Conservation (phyloP, 1,140 invertebrate genomes). For the Scaptomyza hsui region DNA sequence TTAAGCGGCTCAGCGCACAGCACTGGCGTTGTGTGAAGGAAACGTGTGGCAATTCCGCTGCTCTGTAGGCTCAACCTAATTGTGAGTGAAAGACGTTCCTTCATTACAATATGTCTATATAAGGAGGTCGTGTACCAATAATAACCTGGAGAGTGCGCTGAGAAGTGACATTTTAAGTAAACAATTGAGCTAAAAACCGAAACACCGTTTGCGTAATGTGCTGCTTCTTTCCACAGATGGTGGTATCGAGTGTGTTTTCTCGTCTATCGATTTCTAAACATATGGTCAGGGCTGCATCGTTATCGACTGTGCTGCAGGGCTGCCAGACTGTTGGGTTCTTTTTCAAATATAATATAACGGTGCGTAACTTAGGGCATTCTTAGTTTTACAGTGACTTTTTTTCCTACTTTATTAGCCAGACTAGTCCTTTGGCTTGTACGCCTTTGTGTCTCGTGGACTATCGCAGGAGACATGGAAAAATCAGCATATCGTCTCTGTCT, state of each 20-base stretch:
- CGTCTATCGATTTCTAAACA: conserved; percentile 4
- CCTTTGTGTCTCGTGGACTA: no score
- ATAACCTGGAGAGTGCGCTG: conserved; percentile 51
- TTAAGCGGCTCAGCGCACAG: conserved; percentile 91
- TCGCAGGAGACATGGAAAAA: no score
- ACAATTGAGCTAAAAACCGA: conserved; percentile 24
- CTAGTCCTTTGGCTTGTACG: no score
- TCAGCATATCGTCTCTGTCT: no score
- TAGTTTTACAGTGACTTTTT: no score
- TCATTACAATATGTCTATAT: background rate
- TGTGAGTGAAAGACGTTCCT: background rate
- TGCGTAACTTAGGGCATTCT: background rate
- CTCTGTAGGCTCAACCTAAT: conserved; percentile 54
- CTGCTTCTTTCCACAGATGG: conserved; percentile 18
- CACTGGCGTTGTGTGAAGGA: conserved; percentile 65
- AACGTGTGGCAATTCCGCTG: conserved; percentile 30
- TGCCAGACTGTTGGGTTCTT: background rate
- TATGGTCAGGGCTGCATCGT: conserved; percentile 2
- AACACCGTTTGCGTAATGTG: conserved; percentile 47
- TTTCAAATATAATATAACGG: background rate
- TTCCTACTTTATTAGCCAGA: no score
- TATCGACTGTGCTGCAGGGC: background rate
- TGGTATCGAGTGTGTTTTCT: background rate
- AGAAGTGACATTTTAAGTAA: conserved; percentile 69
- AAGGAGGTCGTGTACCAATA: no score